Percentiles rank a stretch among this genome's conserved stretches.
Evolutionary conservation across 2,888 invertebrate genomes (phyloP).

Genomic region (Leuctra nigra): DNA sequence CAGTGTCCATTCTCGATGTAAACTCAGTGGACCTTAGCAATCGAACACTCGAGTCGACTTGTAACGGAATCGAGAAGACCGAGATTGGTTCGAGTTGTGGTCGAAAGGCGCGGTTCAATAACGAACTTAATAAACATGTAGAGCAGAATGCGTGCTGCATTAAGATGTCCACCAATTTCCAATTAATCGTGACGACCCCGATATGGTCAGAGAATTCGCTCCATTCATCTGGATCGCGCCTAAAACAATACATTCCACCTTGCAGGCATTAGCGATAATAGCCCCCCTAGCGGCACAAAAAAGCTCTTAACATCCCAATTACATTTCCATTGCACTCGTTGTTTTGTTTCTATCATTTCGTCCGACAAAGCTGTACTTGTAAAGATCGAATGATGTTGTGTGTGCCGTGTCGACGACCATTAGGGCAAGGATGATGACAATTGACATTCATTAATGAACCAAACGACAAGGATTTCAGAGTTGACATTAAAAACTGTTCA

Average conservation of each 20-base stretch:
- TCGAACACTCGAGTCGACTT: conserved; percentile 9
- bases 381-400: neutral
- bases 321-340: conserved; percentile 5
- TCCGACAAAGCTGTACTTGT: neutral
- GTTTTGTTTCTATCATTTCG: neutral
- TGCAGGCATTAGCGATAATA: no score
- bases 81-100: neutral
- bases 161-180: neutral
- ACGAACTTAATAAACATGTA: conserved; percentile 11
- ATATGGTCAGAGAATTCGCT: neutral
- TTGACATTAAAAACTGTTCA: conserved; percentile 1
- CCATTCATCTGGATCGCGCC: neutral
- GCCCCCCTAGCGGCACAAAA: conserved; percentile 1
- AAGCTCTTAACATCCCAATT: conserved; percentile 7
- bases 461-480: neutral
- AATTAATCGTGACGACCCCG: conserved; percentile 11
- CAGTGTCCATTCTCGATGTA: neutral
- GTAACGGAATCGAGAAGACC: neutral
- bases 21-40: conserved; percentile 8
- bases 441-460: conserved; percentile 9
- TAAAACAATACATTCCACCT: neutral
- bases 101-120: neutral
- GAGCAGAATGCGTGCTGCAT: conserved; percentile 14
- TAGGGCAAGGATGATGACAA: neutral
- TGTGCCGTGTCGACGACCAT: no score